A percentile compares a stretch with the other conserved stretches of the same genome.
Evolutionary conservation across 2,888 invertebrate genomes (phyloP).

Genomic region (Lottia gigantea): DNA sequence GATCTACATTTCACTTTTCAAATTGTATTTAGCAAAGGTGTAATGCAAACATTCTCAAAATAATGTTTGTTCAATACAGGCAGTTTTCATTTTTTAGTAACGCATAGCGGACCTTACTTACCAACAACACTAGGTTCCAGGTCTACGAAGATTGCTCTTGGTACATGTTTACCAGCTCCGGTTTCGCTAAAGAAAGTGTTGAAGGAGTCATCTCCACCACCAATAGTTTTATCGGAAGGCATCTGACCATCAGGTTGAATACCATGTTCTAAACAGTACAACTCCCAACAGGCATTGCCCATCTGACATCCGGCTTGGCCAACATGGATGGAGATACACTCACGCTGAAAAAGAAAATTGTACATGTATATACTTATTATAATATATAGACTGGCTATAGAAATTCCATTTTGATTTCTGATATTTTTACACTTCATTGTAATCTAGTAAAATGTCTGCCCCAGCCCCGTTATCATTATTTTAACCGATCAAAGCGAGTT

Average conservation of each 20-base stretch:
- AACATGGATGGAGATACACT: slow-evolving; percentile 70
- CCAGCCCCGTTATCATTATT: too few relatives aligned
- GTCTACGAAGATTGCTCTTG: slow-evolving; percentile 91
- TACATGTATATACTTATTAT: too few relatives aligned
- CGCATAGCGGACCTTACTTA: slow-evolving; percentile 62
- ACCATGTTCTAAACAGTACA: slow-evolving; percentile 72
- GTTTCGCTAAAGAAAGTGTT: slow-evolving; percentile 84
- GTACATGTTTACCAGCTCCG: slow-evolving; percentile 94
- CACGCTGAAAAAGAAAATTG: slow-evolving; percentile 60
- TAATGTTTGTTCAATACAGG: too few relatives aligned
- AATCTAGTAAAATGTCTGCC: too few relatives aligned
- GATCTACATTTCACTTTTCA: too few relatives aligned
- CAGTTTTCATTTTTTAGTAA: too few relatives aligned
- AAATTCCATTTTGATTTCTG: too few relatives aligned
- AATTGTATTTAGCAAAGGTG: too few relatives aligned
- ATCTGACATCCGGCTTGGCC: slow-evolving; percentile 72
- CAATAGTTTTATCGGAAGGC: slow-evolving; percentile 85
- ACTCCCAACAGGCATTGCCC: slow-evolving; percentile 73
- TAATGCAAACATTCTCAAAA: too few relatives aligned
- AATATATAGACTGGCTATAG: too few relatives aligned
- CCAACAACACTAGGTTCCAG: slow-evolving; percentile 95
- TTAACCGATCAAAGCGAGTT: too few relatives aligned
- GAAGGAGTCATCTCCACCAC: slow-evolving; percentile 83
- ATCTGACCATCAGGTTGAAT: slow-evolving; percentile 71
- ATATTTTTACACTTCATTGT: too few relatives aligned